Conservation (phyloP, 23 tunicate genomes). For the Styela plicata region DNA sequence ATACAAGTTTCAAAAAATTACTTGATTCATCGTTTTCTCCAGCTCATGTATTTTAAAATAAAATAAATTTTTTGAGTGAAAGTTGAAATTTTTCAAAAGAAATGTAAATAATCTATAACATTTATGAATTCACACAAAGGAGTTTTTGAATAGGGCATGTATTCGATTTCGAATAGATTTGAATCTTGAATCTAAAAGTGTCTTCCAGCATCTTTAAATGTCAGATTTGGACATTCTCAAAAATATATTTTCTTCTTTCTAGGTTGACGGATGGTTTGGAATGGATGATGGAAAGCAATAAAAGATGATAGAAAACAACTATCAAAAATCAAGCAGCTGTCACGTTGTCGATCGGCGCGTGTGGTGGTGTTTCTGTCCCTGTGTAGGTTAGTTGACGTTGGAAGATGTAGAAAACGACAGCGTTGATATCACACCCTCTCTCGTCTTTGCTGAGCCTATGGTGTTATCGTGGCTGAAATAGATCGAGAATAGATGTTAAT, state of each 20-base stretch:
- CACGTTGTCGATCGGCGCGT: neutral
- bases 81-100: no score
- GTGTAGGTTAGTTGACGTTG: neutral
- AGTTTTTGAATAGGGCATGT: no score
- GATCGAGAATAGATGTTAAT: no score
- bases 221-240: neutral
- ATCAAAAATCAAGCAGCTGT: neutral
- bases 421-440: no score
- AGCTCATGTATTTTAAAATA: no score
- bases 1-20: no score
- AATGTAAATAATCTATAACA: no score
- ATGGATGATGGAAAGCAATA: conserved; percentile 13
- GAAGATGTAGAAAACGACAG: neutral
- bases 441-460: no score
- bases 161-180: neutral
- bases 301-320: conserved; percentile 12
- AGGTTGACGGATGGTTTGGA: conserved; percentile 20
- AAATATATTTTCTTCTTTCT: neutral
- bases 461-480: no score
- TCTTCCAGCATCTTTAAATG: neutral
- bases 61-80: no score
- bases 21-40: no score
- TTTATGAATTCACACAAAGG: no score
- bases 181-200: neutral
- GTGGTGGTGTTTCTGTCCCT: neutral